Percentiles rank a stretch among this genome's conserved stretches.
Conservation (phyloP, 1,140 invertebrate genomes). For the Bombus turneri region DNA sequence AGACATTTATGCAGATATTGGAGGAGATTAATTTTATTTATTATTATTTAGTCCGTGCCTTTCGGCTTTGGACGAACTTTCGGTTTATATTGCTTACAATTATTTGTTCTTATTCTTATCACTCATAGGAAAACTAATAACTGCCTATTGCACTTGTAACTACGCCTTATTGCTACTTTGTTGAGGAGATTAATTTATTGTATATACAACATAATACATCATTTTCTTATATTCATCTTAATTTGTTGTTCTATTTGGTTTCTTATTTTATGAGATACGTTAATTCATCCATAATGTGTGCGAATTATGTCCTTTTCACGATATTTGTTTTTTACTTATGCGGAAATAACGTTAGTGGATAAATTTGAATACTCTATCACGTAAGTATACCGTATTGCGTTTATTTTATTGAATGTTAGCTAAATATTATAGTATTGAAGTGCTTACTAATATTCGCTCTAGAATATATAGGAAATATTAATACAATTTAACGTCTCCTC, state of each 20-base stretch:
- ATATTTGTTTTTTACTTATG: slow-evolving; percentile 37
- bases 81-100: too few relatives aligned
- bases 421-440: slow-evolving; percentile 5
- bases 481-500: slow-evolving; percentile 42
- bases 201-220: slow-evolving; percentile 29
- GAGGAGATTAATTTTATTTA: slow-evolving; percentile 11
- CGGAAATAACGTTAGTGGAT: slow-evolving; percentile 50
- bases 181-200: slow-evolving; percentile 31
- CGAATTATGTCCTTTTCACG: slow-evolving; percentile 3
- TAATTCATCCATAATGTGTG: slow-evolving; percentile 24
- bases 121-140: too few relatives aligned
- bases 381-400: slow-evolving; percentile 66
- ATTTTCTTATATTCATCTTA: slow-evolving; percentile 25
- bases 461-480: slow-evolving; percentile 3
- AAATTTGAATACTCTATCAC: slow-evolving; percentile 59
- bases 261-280: slow-evolving; percentile 1
- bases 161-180: too few relatives aligned
- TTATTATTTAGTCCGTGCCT: too few relatives aligned
- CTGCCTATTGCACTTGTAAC: too few relatives aligned
- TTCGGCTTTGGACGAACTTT: too few relatives aligned
- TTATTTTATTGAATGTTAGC: background rate
- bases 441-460: slow-evolving; percentile 1
- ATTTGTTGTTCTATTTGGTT: slow-evolving; percentile 9
- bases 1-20: slow-evolving; percentile 2
- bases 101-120: too few relatives aligned